Evolutionary conservation across 2,797 vertebrate species (phyloP).

Genomic region (Pangasius larnaudii): DNA sequence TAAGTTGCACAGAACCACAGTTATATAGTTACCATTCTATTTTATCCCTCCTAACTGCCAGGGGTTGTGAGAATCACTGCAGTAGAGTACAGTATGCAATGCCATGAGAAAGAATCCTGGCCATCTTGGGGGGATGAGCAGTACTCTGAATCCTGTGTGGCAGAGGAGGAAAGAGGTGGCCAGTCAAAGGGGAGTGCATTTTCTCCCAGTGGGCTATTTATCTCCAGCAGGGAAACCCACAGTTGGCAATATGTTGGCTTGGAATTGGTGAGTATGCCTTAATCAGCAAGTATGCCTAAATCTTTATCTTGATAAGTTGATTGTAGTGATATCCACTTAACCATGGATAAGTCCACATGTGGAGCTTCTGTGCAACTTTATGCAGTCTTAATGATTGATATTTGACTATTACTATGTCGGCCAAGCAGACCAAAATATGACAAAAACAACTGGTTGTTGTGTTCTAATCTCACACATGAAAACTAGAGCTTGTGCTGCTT

Average conservation of each 20-base stretch:
- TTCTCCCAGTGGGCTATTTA: background rate
- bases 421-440: background rate
- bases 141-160: background rate
- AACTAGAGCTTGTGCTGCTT: background rate
- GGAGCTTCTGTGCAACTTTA: background rate
- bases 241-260: background rate
- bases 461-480: background rate
- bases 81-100: background rate
- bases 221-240: background rate
- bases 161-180: background rate
- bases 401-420: background rate
- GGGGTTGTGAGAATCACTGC: background rate
- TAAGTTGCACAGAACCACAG: background rate
- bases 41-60: no score
- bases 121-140: background rate
- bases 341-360: background rate
- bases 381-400: background rate
- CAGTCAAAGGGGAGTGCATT: background rate
- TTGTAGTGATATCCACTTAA: background rate
- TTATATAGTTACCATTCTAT: background rate
- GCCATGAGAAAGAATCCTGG: background rate
- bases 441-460: background rate
- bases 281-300: background rate
- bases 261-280: background rate
- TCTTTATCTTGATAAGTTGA: background rate